Evolutionary conservation across 2,797 vertebrate species (phyloP).

Genomic region (Neosilurus hyrtlii): DNA sequence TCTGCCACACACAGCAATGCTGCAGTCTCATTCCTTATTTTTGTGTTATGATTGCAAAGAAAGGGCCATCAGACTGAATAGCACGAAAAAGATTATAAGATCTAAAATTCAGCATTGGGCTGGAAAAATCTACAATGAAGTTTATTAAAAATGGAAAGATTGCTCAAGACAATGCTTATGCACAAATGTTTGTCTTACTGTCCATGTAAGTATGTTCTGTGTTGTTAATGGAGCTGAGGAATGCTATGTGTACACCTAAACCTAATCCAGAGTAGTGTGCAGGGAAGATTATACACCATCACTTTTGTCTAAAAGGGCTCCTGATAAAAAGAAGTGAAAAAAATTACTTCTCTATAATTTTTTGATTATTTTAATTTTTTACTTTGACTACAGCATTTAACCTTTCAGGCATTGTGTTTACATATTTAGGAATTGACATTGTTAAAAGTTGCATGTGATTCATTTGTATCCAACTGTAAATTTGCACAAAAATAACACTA

Average conservation of each 20-base stretch:
- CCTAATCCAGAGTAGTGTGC: too few relatives aligned
- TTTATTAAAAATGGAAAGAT: background rate
- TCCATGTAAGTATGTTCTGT: background rate
- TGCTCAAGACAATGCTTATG: background rate
- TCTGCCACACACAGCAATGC: background rate
- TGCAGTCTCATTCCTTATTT: slow-evolving; percentile 3
- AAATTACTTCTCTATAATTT: too few relatives aligned
- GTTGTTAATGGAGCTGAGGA: background rate
- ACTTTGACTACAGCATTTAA: too few relatives aligned
- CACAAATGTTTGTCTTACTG: background rate
- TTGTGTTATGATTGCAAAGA: slow-evolving; percentile 14
- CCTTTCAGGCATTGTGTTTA: too few relatives aligned
- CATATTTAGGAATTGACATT: too few relatives aligned
- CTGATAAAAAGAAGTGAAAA: too few relatives aligned
- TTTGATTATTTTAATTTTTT: too few relatives aligned
- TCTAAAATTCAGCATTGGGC: background rate
- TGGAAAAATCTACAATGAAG: background rate
- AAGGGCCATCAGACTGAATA: slow-evolving; percentile 11
- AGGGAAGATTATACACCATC: too few relatives aligned
- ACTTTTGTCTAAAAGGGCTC: too few relatives aligned
- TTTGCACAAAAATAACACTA: too few relatives aligned
- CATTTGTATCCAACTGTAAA: too few relatives aligned
- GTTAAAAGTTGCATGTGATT: too few relatives aligned
- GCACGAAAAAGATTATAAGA: background rate
- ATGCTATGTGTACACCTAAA: background rate